These are phyloP conservation scores for Oceanites oceanicus DNA, from an alignment of 2,113 vertebrate genomes.

Conservation along the genomic window DNA sequence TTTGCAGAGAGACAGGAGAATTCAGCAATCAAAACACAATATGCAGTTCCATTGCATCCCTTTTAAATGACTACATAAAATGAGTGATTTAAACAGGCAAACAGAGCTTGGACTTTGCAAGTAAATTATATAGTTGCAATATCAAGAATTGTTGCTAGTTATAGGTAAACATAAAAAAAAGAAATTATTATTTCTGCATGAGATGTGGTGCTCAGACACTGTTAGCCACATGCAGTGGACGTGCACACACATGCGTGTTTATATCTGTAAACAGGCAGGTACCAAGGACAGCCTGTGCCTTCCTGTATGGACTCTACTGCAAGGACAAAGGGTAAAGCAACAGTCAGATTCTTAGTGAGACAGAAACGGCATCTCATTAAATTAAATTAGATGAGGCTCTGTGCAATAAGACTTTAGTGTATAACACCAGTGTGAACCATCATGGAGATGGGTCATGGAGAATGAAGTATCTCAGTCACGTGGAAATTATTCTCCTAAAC, in stretches of 20 bases:
- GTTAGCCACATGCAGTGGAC: fast-evolving
- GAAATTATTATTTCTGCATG: background rate
- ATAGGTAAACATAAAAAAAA: background rate
- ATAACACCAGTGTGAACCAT: background rate
- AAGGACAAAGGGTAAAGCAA: background rate
- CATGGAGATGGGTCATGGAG: background rate
- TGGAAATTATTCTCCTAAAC: background rate
- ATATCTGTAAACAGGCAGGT: background rate
- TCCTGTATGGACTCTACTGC: background rate
- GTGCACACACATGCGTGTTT: fast-evolving
- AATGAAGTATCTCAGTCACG: background rate
- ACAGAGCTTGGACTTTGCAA: background rate
- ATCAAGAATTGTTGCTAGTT: background rate
- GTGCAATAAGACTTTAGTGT: background rate
- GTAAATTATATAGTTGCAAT: background rate
- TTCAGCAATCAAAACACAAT: background rate
- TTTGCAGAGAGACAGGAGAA: background rate
- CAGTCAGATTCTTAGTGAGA: background rate
- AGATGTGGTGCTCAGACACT: background rate
- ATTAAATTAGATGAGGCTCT: background rate
- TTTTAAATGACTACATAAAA: background rate
- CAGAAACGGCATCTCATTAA: background rate
- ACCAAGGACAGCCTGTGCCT: background rate
- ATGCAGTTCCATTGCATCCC: background rate
- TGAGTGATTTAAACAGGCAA: background rate